Conservation (phyloP, 2,888 invertebrate genomes). For the Dorcus parallelipipedus region DNA sequence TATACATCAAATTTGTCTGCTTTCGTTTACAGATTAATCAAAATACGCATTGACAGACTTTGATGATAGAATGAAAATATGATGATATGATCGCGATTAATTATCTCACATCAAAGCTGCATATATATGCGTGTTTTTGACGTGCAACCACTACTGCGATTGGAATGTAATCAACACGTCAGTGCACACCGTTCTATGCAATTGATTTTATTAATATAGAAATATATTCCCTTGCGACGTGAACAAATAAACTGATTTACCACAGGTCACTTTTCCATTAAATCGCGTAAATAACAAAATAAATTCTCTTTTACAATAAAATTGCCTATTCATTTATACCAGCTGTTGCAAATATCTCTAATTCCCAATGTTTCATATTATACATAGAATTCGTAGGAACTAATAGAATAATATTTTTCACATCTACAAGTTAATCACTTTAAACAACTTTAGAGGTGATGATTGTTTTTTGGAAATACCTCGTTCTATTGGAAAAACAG, state of each 20-base stretch:
- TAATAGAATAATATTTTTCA: too few relatives aligned
- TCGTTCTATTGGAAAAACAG: too few relatives aligned
- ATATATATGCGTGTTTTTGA: conserved; percentile 27
- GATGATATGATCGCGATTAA: conserved; percentile 39
- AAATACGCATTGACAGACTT: conserved; percentile 38
- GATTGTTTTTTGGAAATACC: too few relatives aligned
- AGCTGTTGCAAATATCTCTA: too few relatives aligned
- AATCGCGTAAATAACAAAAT: not conserved
- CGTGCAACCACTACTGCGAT: conserved; percentile 16
- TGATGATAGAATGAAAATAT: conserved; percentile 42
- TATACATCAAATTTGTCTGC: conserved; percentile 9
- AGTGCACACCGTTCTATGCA: conserved; percentile 2
- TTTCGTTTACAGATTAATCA: conserved; percentile 32
- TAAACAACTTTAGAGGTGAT: too few relatives aligned
- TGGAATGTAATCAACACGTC: conserved; percentile 12
- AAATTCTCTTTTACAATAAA: not conserved
- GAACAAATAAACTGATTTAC: not conserved
- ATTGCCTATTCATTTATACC: too few relatives aligned
- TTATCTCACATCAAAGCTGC: conserved; percentile 41
- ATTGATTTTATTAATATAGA: conserved; percentile 19
- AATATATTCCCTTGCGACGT: not conserved
- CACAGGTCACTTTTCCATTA: not conserved
- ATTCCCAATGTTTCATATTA: too few relatives aligned
- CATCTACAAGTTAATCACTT: too few relatives aligned
- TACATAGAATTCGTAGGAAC: too few relatives aligned